Evolutionary conservation across 2,888 invertebrate species (phyloP).

Genomic region (Synanthedon andrenaeformis): DNA sequence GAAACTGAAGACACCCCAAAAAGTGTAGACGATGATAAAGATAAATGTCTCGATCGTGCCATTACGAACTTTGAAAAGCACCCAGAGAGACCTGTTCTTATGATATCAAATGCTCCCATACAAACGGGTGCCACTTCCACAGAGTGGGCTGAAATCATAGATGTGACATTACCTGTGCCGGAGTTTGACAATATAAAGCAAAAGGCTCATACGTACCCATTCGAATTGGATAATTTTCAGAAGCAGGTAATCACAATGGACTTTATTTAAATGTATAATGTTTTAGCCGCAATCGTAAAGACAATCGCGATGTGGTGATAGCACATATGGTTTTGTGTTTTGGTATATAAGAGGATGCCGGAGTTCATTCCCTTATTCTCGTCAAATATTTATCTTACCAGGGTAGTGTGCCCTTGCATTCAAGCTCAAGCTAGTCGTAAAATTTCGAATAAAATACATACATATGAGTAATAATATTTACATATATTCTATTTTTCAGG

Average conservation of each 20-base stretch:
- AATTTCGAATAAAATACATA: no score
- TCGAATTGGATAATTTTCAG: constrained; percentile 96
- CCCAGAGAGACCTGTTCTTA: constrained; percentile 74
- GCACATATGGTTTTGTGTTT: no score
- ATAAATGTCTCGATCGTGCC: constrained; percentile 48
- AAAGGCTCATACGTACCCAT: constrained; percentile 87
- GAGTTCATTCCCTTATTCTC: no score
- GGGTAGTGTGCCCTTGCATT: no score
- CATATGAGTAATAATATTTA: no score
- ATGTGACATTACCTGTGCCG: constrained; percentile 82
- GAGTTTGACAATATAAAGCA: constrained; percentile 86
- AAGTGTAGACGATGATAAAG: constrained; percentile 31
- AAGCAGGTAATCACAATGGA: constrained; percentile 74
- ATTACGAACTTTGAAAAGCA: constrained; percentile 38
- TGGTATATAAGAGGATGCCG: no score
- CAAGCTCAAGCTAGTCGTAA: no score
- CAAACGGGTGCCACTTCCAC: constrained; percentile 63
- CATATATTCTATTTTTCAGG: constrained; percentile 49
- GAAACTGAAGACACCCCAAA: constrained; percentile 15
- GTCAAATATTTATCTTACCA: no score
- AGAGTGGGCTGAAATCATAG: constrained; percentile 90
- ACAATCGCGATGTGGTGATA: no score
- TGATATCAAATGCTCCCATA: constrained; percentile 70
- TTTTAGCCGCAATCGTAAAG: not conserved
- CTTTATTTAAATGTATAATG: no score